Base-by-base conservation (phyloP, 2,797 vertebrate genomes). In the Phataginus tetradactyla region DNA sequence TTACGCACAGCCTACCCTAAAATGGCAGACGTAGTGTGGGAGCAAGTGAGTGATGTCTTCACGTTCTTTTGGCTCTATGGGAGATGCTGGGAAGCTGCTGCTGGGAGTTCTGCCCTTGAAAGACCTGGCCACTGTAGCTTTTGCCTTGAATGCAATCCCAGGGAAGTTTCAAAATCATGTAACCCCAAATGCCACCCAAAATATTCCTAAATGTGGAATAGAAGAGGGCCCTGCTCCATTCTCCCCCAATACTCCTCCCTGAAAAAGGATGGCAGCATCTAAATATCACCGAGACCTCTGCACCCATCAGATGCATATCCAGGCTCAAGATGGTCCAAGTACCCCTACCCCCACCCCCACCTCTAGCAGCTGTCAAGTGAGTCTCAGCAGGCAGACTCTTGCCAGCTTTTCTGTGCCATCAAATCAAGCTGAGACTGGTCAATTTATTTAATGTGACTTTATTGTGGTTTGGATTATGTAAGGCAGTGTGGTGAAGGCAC, bases 381-480 rank as follows among this genome's bases (percentile, higher is more conserved):
- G 37, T 84, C 45, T 90, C 34, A 49, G 55, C 13, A 66, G 51
- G 86, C 29, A 13, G 23, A 75, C 49, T 69, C 59, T 95, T 92
- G 55, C 32, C 53, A 89, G 57, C 80, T 69, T 57, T 75, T 59
- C 4, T 27, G 4, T 53, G 34, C 17, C 85, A 95, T 83, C 32
- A 91, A 96, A 66, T 71, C 75, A 91, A 80, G 32, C 71, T 71
- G 74, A 95, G 81, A 96, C 96, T 27, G 3, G 23, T 90, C 32
- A 45, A 1, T 95, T 77, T 85, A 81, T 92, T 96, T 75, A 96
- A 96, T 95, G 91, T 96, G 81, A 96, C 79, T 98, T 98, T 97
- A 98, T 98, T 98, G 96, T 94, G 81, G 59, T 96, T 97, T 96
- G 20, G 25, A 85, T 93, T 95, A 96, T 59, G n/a, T 94, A 97